phyloP scores from a whole-genome alignment of 2,113 vertebrate species.

The Caranx ignobilis region DNA sequence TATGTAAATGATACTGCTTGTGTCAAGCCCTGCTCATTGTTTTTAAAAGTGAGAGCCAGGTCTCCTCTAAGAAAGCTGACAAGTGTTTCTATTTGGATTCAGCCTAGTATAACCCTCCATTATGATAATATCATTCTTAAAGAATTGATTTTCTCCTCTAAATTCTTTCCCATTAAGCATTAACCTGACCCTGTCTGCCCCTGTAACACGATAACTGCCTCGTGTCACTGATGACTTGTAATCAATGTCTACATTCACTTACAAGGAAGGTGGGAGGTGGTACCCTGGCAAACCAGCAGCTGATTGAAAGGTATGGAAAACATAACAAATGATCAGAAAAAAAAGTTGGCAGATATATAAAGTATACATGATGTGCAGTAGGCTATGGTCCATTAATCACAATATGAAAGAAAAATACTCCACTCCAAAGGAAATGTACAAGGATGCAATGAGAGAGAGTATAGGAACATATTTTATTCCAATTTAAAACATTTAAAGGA shows the following conservation, averaged over 20 bases:
- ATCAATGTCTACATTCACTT: not conserved
- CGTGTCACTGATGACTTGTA: not conserved
- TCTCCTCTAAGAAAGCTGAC: not conserved
- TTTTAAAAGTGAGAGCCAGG: not conserved
- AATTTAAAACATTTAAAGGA: slow-evolving; percentile 89
- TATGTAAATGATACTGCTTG: not conserved
- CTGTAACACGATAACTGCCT: not conserved
- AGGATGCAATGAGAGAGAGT: slow-evolving; percentile 63
- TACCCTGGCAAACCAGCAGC: not conserved
- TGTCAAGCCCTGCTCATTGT: not conserved
- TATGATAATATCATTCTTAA: not conserved
- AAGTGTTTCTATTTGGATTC: not conserved
- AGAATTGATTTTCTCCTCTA: not conserved
- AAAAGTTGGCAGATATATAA: not conserved
- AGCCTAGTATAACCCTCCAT: not conserved
- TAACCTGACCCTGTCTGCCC: not conserved
- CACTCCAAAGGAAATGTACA: slow-evolving; percentile 38
- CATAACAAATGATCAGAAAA: not conserved
- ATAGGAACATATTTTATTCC: slow-evolving; percentile 89
- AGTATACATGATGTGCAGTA: not conserved
- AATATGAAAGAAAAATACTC: not conserved
- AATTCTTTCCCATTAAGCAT: not conserved
- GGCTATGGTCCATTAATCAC: not conserved
- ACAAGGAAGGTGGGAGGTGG: not conserved
- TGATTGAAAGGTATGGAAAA: not conserved